Evolutionary conservation across 1,140 invertebrate species (phyloP), one percentile per base, ranked within the genome.

Genomic region (Sycophila sp.): DNA sequence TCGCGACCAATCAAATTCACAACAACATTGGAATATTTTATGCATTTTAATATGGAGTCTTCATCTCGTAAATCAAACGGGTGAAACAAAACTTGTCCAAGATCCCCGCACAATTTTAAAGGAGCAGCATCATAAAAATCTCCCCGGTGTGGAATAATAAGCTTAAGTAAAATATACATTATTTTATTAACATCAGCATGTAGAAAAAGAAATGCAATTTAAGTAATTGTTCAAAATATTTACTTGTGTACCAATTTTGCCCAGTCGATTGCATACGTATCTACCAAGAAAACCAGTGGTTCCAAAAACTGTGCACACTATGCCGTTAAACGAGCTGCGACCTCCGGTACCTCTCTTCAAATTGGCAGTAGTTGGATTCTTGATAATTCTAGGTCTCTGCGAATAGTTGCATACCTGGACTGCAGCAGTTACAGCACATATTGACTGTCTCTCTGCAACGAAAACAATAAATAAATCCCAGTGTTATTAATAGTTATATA

Each of bases 301-400:
- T 34, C 98, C 98, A 87, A 99, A 99, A 2, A 99, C 92, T n/a
- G 98, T 99, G 10, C 94, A 96, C 4, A 99, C 95, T 69, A 95
- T 90, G 0, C 98, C 98, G 87, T 94, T 99, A 80, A 99, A 99
- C 78, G 96, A 98, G 73, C 94, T 94, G 24, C 98, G 91, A 36
- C 97, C 97, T 36, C 97, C 97, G 42, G 94, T 96, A 22, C 97
- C 97, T 79, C 94, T 88, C 83, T 94, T 95, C 75, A 94, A 84
- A 6, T 86, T 81, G 32, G 90, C 81, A n/a, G 92, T 81, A 69
- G 89, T 90, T 1, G 88, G 85, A 65, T 88, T 84, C 71, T 87
- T 85, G 4, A 88, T 83, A 0, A 84, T 59, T 15, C 45, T 58
- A 0, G 81, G 75, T 13, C 69, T 42, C 5, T 85, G 75, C 0